Percentiles rank a stretch among this genome's conserved stretches.
These are phyloP conservation scores for Brachionus manjavacas DNA, from an alignment of 1,140 invertebrate species.

Conservation along the genomic window DNA sequence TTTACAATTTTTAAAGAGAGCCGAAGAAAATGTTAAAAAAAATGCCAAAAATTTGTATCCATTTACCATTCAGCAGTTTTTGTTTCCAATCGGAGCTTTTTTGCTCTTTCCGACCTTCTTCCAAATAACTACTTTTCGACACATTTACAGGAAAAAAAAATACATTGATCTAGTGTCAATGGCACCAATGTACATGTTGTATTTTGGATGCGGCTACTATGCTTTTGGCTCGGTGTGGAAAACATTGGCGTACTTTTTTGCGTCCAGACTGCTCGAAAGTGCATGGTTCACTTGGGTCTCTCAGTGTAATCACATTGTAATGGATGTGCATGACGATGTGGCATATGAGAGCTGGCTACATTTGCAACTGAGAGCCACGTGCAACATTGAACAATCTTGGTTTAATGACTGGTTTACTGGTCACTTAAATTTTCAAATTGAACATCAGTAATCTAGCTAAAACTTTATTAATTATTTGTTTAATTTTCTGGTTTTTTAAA, in stretches of 20 bases:
- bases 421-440: slow-evolving; percentile 58
- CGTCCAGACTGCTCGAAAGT: slow-evolving; percentile 46
- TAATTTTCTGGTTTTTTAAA: slow-evolving; percentile 41
- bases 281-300: slow-evolving; percentile 57
- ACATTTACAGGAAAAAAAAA: slow-evolving; percentile 48
- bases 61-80: slow-evolving; percentile 53
- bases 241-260: not conserved
- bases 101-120: slow-evolving; percentile 56
- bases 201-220: slow-evolving; percentile 19
- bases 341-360: slow-evolving; percentile 1
- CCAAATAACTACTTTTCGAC: slow-evolving; percentile 54
- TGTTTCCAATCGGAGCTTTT: slow-evolving; percentile 55
- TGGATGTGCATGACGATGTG: slow-evolving; percentile 41
- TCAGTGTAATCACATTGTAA: slow-evolving; percentile 48
- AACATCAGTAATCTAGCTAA: slow-evolving; percentile 52
- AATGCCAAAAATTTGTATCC: slow-evolving; percentile 46
- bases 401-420: slow-evolving; percentile 53
- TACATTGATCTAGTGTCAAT: slow-evolving; percentile 44
- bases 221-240: slow-evolving; percentile 19
- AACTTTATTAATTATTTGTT: not conserved
- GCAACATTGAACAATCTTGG: slow-evolving; percentile 44
- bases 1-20: not conserved
- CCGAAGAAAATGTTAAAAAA: slow-evolving; percentile 43
- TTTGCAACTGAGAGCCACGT: slow-evolving; percentile 43
- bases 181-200: slow-evolving; percentile 8